Evolutionary conservation across 2,113 vertebrate species (phyloP), one percentile per base, ranked within the genome.

Genomic region (Indri indri): DNA sequence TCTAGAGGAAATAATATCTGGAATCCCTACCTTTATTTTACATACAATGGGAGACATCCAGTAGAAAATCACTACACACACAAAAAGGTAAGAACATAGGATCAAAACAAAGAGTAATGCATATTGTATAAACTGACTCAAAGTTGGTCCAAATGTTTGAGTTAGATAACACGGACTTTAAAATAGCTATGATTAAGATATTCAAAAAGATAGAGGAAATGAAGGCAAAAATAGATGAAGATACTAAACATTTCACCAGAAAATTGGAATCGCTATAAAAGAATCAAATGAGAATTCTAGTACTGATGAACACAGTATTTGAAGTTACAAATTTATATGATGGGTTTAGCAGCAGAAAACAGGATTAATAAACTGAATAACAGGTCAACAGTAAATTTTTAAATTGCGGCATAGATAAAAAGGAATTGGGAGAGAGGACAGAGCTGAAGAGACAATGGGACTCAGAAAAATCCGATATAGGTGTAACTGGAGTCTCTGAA

Each of bases 141-240:
- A 63, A 95, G 13, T 90, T 90, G 47, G 59, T 74, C 20, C 27
- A 95, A 83, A 92, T 90, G 22, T 68, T 90, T 16, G 32, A 40
- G 8, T 50, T 89, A 84, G 34, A 65, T 92, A 9, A 92, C 54
- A 81, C 77, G 16, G 47, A 65, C 27, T 92, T 89, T 70, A 10
- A 59, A 87, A 92, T 92, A 88, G 32, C 27, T 89, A 71, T 79
- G 8, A 34, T 95, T 88, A 63, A 94, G 83, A 61, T 92, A 79
- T 37, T 84, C 45, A 65, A 42, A 87, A 85, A 52, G 3, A 2
- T 54, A 82, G 23, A 59, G 30, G 18, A 86, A 91, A 87, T 68
- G 42, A 87, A 90, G 20, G 18, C 73, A 11, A 94, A 90, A 57
- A 8, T 71, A 42, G 47, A 54, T 84, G n/a, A 79, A 76, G 9